phyloP scores from a whole-genome alignment of 2,113 vertebrate genomes.

The Alligator mississippiensis region DNA sequence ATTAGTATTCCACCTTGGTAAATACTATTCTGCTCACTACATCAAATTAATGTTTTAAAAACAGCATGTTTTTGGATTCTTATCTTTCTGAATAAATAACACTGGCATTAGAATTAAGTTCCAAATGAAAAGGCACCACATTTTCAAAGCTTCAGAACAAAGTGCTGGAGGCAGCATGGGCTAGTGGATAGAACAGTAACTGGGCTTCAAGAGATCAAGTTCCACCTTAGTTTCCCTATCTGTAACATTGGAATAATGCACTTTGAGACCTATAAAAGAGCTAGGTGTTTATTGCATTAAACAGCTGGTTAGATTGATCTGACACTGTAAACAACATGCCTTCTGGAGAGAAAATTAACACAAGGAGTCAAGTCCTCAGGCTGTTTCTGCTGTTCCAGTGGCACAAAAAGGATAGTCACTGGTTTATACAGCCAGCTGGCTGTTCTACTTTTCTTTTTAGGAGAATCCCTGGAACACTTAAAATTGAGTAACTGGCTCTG shows the following conservation, averaged over 20 bases:
- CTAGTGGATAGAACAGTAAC: background rate
- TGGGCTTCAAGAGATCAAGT: accelerated
- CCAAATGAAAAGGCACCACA: background rate
- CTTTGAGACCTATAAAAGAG: background rate
- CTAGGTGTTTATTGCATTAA: background rate
- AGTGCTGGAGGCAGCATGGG: background rate
- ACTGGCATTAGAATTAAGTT: background rate
- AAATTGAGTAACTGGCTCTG: background rate
- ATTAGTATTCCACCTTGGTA: background rate
- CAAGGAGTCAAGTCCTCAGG: background rate
- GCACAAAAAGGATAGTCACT: background rate
- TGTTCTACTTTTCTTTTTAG: background rate
- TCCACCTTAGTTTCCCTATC: background rate
- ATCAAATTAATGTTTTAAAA: background rate
- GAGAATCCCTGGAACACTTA: background rate
- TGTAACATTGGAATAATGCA: background rate
- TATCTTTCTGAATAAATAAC: background rate
- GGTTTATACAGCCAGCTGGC: background rate
- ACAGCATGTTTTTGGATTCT: background rate
- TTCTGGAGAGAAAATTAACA: background rate
- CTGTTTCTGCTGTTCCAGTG: background rate
- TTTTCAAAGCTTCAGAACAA: background rate
- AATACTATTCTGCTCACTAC: background rate
- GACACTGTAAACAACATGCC: background rate
- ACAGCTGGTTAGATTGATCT: background rate